These are phyloP conservation scores for Ceratothoa steindachneri DNA, from an alignment of 2,888 invertebrate genomes.

Conservation along the genomic window DNA sequence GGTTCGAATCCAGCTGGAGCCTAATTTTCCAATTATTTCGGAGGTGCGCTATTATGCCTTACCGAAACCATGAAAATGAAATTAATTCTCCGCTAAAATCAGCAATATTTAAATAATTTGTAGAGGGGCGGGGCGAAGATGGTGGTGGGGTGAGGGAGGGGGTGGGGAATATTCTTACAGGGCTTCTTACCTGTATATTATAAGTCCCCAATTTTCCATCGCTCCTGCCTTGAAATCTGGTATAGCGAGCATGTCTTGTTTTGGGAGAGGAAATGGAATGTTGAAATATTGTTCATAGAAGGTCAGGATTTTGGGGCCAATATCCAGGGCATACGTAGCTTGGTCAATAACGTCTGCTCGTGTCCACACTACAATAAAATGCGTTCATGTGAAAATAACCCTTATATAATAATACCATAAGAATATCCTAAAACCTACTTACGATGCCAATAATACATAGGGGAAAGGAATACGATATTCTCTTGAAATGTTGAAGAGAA, in stretches of 20 bases:
- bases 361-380: constrained; percentile 60
- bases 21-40: too few relatives aligned
- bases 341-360: constrained; percentile 66
- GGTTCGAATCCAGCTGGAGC: too few relatives aligned
- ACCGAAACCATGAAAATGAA: too few relatives aligned
- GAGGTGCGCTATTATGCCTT: too few relatives aligned
- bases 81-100: too few relatives aligned
- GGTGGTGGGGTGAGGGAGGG: too few relatives aligned
- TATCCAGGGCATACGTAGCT: constrained; percentile 65
- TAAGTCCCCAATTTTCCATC: constrained; percentile 81
- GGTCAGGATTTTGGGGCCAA: constrained; percentile 70
- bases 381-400: neutral
- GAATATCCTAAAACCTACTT: neutral
- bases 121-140: too few relatives aligned
- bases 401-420: neutral
- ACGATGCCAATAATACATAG: neutral
- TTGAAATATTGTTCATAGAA: constrained; percentile 71
- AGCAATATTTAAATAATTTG: too few relatives aligned
- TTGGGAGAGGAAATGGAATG: constrained; percentile 69
- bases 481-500: too few relatives aligned
- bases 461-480: constrained; percentile 16
- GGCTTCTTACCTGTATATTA: constrained; percentile 70
- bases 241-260: constrained; percentile 60
- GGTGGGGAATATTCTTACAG: too few relatives aligned
- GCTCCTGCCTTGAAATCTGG: constrained; percentile 61